Conservation (phyloP, 2,888 invertebrate genomes). For the Proisotoma minuta region DNA sequence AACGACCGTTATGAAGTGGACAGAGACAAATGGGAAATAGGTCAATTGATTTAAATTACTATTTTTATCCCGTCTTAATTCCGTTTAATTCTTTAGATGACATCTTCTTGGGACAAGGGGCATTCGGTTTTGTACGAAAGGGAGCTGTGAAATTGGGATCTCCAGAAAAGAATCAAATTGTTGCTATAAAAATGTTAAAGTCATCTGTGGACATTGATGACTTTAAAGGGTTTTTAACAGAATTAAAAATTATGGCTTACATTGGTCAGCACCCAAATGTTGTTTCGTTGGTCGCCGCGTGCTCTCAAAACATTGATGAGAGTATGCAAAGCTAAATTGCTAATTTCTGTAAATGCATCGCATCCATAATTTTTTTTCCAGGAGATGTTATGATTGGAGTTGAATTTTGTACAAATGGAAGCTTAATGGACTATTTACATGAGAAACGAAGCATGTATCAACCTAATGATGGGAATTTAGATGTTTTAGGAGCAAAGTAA, state of each 20-base stretch:
- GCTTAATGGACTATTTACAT: constrained; percentile 23
- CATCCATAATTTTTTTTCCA: constrained; percentile 8
- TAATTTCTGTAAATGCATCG: neutral
- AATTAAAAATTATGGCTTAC: constrained; percentile 35
- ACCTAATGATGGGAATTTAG: neutral
- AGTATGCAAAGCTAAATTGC: constrained; percentile 13
- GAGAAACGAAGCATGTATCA: neutral
- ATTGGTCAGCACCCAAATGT: constrained; percentile 34
- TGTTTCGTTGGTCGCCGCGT: constrained; percentile 35
- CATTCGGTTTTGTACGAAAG: constrained; percentile 33
- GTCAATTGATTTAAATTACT: constrained; percentile 5
- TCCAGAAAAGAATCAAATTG: constrained; percentile 8
- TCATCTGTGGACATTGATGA: constrained; percentile 32
- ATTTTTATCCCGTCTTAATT: neutral
- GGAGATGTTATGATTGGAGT: constrained; percentile 34
- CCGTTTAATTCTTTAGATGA: constrained; percentile 18
- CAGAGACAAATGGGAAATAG: constrained; percentile 26
- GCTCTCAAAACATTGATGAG: constrained; percentile 27
- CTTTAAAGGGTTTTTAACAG: constrained; percentile 36
- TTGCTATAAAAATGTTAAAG: constrained; percentile 35
- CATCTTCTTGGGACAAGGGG: constrained; percentile 32
- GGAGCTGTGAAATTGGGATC: constrained; percentile 17
- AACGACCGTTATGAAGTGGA: constrained; percentile 29
- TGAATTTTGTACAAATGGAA: constrained; percentile 37
- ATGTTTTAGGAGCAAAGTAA: too few relatives aligned